These are phyloP conservation scores for Thera britannica DNA, from an alignment of 2,888 invertebrate species.

Conservation along the genomic window DNA sequence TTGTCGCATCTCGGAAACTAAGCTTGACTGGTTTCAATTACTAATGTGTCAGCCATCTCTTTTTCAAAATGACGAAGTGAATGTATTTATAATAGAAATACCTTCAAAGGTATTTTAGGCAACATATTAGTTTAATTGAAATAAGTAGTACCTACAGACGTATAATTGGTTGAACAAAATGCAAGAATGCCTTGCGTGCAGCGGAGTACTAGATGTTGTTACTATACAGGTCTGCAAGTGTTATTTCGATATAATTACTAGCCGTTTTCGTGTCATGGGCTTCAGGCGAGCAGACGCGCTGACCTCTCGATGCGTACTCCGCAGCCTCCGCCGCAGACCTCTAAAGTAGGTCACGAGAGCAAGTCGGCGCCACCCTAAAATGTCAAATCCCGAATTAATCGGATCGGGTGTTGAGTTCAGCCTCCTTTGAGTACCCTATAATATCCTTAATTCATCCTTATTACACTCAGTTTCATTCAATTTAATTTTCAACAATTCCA, in stretches of 20 bases:
- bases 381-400: conserved; percentile 42
- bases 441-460: conserved; percentile 10
- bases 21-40: conserved; percentile 20
- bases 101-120: neutral
- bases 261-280: conserved; percentile 57
- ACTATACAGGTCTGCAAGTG: conserved; percentile 30
- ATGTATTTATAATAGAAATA: neutral
- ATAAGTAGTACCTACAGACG: conserved; percentile 24
- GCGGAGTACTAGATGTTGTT: conserved; percentile 19
- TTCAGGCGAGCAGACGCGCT: conserved; percentile 51
- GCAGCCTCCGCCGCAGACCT: conserved; percentile 67
- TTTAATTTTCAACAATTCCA: conserved; percentile 7
- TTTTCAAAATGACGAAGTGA: neutral
- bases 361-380: conserved; percentile 56
- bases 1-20: conserved; percentile 24
- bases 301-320: conserved; percentile 65
- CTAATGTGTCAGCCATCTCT: conserved; percentile 3
- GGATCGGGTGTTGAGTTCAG: conserved; percentile 8
- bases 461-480: conserved; percentile 14
- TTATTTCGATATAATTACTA: conserved; percentile 48
- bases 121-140: conserved; percentile 7
- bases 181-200: conserved; percentile 28
- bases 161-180: conserved; percentile 20
- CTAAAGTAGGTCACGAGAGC: conserved; percentile 69
- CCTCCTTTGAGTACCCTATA: neutral